Evolutionary conservation across 2,888 invertebrate species (phyloP).

Genomic region (Prosapia bicincta): DNA sequence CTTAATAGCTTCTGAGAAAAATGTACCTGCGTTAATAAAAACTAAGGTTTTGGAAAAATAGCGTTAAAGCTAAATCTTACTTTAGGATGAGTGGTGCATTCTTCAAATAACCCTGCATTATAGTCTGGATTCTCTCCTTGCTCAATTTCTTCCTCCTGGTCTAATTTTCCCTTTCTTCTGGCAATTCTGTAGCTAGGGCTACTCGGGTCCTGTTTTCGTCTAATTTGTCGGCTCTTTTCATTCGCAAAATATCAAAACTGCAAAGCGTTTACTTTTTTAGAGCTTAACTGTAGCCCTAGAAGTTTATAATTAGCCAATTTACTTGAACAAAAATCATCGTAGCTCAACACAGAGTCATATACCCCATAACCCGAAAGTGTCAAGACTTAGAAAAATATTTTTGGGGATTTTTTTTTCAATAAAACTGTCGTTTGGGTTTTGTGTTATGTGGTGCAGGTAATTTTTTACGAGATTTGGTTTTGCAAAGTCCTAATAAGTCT

Average conservation of each 20-base stretch:
- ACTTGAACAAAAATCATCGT: constrained; percentile 9
- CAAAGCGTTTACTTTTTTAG: neutral
- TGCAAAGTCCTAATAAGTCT: constrained; percentile 10
- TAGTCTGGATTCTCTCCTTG: neutral
- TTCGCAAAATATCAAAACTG: neutral
- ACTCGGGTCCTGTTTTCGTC: constrained; percentile 4
- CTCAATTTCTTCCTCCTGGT: neutral
- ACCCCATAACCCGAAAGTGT: neutral
- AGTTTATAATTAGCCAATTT: constrained; percentile 7
- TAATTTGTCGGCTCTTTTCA: neutral
- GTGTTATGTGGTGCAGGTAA: constrained; percentile 6
- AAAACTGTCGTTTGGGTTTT: constrained; percentile 13
- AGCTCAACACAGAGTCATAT: constrained; percentile 5
- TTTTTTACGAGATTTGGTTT: constrained; percentile 12
- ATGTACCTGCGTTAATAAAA: neutral
- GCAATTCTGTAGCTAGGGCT: constrained; percentile 2
- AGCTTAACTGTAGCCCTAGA: neutral
- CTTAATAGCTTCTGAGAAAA: neutral
- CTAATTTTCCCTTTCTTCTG: neutral
- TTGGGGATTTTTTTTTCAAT: neutral
- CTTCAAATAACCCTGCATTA: neutral
- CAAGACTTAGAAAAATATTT: neutral
- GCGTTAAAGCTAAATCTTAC: neutral
- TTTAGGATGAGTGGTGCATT: neutral
- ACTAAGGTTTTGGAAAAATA: neutral